These are phyloP conservation scores for Nothoprocta pentlandii DNA, from an alignment of 2,113 vertebrate species.

Conservation along the genomic window DNA sequence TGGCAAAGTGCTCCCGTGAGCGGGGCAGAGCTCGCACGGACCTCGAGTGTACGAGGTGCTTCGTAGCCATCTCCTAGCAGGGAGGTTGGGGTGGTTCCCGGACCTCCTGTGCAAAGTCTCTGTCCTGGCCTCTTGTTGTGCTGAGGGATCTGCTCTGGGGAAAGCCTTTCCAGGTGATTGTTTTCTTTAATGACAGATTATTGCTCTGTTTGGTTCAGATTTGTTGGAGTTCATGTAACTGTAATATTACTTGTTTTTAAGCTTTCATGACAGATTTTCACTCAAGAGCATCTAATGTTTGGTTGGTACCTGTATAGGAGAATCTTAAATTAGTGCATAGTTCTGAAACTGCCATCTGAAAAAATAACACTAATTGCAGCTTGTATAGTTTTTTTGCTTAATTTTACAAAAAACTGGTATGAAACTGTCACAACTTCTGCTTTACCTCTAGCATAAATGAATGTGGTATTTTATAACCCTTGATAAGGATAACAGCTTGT, in stretches of 20 bases:
- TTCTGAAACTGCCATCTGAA: not conserved
- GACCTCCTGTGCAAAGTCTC: not conserved
- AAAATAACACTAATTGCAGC: not conserved
- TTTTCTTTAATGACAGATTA: not conserved
- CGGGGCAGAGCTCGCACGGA: not conserved
- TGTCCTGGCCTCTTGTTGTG: not conserved
- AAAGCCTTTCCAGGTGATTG: not conserved
- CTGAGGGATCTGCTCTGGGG: not conserved
- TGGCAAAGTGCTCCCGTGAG: not conserved
- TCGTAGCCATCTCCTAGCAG: not conserved
- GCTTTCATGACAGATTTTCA: not conserved
- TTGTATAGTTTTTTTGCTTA: not conserved
- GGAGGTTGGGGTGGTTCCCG: not conserved
- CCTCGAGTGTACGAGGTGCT: not conserved
- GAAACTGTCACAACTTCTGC: not conserved
- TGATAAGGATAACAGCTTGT: constrained; percentile 7
- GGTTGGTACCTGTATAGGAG: not conserved
- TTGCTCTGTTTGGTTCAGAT: not conserved
- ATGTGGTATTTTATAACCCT: not conserved
- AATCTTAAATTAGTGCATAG: not conserved
- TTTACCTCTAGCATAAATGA: constrained; percentile 1
- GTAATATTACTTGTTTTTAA: not conserved
- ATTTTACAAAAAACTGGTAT: not conserved
- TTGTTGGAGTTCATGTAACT: not conserved
- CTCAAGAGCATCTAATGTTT: too few relatives aligned